Conservation (phyloP, 2,888 invertebrate species). For the Cheilosia soror region DNA sequence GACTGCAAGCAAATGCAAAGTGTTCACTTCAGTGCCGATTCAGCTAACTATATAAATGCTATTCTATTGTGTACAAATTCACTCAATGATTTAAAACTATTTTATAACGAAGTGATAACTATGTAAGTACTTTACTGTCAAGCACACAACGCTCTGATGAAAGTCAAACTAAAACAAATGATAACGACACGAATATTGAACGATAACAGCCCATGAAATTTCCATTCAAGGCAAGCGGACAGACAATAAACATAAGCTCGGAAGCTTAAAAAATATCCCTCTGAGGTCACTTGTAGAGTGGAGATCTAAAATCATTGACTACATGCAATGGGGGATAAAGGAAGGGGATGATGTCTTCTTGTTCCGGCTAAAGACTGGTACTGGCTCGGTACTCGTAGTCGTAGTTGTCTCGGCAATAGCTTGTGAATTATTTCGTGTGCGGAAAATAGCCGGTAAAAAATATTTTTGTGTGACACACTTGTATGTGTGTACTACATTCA, state of each 20-base stretch:
- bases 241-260: conserved; percentile 34
- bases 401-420: no score
- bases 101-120: conserved; percentile 66
- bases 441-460: conserved; percentile 5
- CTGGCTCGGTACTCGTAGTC: not conserved
- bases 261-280: conserved; percentile 46
- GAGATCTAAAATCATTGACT: not conserved
- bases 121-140: conserved; percentile 49
- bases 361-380: not conserved
- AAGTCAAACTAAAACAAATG: conserved; percentile 53
- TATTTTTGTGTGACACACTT: conserved; percentile 9
- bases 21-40: conserved; percentile 35
- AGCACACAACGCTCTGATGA: conserved; percentile 35
- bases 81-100: conserved; percentile 45
- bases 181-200: conserved; percentile 54
- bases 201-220: conserved; percentile 62
- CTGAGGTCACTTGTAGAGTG: conserved; percentile 37
- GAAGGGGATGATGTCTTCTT: not conserved
- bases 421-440: no score
- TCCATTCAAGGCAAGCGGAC: conserved; percentile 35
- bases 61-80: conserved; percentile 7
- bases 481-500: no score
- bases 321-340: not conserved
- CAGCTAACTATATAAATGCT: conserved; percentile 59
- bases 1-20: conserved; percentile 60